Base-by-base conservation (phyloP, 1,140 invertebrate genomes). In the Glomeris maerens region DNA sequence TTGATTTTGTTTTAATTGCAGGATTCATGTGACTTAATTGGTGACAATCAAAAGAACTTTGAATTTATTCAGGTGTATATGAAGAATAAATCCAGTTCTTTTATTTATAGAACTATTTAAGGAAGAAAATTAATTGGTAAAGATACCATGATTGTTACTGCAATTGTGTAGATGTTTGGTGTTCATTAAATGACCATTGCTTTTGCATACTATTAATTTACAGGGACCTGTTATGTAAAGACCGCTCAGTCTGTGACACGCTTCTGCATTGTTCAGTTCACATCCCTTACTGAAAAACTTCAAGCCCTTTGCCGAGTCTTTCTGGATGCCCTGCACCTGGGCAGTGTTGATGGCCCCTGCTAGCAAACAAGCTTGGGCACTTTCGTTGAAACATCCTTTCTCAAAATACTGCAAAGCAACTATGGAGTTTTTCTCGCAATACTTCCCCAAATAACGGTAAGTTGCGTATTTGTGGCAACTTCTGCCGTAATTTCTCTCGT, bases 391-490 rank as follows among this genome's bases (percentile, higher is more conserved):
- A 60, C 89, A 94, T 1, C 80, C 81, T 64, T 83, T 88, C 46
- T 79, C 74, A 60, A 81, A 82, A 62, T 89, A 91, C 27, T 78
- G 66, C 42, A 78, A 74, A 0, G 78, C 78, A 44, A 63, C 54
- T 23, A 61, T 54, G 13, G 53, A 47, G 54, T 63, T 56, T 23
- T 61, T 57, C 17, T 4, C 17, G 25, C 40, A 42, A 42, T 25
- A 65, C 63, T 53, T 60, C 27, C 72, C 71, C 2, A 61, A 20
- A 31, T 67, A 62, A 23, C 48, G 53, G 54, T 84, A 88, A 55
- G 78, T 80, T 3, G 78, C 90, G 65, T 73, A 83, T 68, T 92
- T 91, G 40, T 78, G 75, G 63, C 90, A 95, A 61, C 88, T 93
- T 61, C 77, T 81, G 3, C 72, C 75, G 65, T 76, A 85, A 52